Evolutionary conservation across 2,888 invertebrate species (phyloP).

Genomic region (Oxytorus armatus): DNA sequence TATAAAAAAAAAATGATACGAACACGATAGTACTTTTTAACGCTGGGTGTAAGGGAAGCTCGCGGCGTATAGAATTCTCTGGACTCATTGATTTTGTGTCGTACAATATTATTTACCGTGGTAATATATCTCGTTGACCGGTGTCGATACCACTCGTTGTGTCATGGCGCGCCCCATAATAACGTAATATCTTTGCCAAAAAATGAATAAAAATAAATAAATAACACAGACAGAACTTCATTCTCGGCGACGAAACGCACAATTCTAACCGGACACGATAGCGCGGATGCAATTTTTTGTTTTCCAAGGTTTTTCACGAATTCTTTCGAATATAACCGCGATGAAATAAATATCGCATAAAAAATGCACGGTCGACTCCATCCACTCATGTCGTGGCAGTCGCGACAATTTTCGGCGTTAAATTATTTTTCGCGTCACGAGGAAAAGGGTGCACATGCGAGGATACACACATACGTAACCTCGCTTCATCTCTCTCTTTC

Average conservation of each 20-base stretch:
- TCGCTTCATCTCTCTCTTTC: neutral
- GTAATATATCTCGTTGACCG: slow-evolving; percentile 78
- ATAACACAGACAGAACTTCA: slow-evolving; percentile 16
- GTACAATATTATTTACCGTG: slow-evolving; percentile 80
- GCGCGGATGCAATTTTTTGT: slow-evolving; percentile 33
- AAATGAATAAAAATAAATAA: slow-evolving; percentile 68
- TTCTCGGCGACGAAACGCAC: slow-evolving; percentile 2
- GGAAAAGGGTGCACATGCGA: slow-evolving; percentile 59
- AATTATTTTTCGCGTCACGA: slow-evolving; percentile 77
- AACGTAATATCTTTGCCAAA: slow-evolving; percentile 79
- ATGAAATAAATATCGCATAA: slow-evolving; percentile 79
- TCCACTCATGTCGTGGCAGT: slow-evolving; percentile 68
- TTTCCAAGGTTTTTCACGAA: slow-evolving; percentile 47
- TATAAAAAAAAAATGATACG: slow-evolving; percentile 40
- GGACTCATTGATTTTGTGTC: slow-evolving; percentile 82
- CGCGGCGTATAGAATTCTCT: slow-evolving; percentile 72
- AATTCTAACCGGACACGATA: neutral
- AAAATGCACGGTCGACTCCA: slow-evolving; percentile 73
- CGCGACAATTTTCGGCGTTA: slow-evolving; percentile 78
- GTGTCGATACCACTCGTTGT: slow-evolving; percentile 83
- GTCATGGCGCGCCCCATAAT: slow-evolving; percentile 80
- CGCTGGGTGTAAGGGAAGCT: slow-evolving; percentile 76
- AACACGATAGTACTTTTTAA: slow-evolving; percentile 33
- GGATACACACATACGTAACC: slow-evolving; percentile 15
- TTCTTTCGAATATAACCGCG: slow-evolving; percentile 52